Base-by-base conservation (phyloP, 1,140 invertebrate genomes). In the Galleria mellonella region DNA sequence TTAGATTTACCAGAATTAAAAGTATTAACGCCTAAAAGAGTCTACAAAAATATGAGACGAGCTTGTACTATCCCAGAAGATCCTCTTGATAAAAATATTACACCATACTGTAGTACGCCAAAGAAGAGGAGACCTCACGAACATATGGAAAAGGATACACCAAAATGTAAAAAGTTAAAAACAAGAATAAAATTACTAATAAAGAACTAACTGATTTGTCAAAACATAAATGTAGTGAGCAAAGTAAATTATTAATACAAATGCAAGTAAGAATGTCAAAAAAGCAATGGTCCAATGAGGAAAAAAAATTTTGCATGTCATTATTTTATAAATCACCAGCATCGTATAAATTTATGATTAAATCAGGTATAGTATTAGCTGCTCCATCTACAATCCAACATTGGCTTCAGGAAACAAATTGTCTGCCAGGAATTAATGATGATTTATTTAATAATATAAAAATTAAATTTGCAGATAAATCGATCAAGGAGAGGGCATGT, bases 361-460 rank as follows among this genome's bases (percentile, higher is more conserved):
- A 45, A 15, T 35, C 36, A 10, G 49, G 43, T 2, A 27, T 51
- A 9, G 14, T 51, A 4, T 32, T 51, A 9, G 42, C 49, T n/a
- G 32, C 49, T 30, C 42, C 49, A 17, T 29, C 49, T 11, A 51
- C 38, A 23, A 50, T 51, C 5, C 30, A 42, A 32, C 14, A 17
- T 9, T 51, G 49, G 49, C 38, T 51, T 6, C 37, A 40, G 29
- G 37, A 39, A 31, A 36, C 42, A 10, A 30, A 38, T 51, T 45
- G 49, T 36, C 13, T 45, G 13, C 30, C 42, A 11, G 49, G 49
- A 9, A 28, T 51, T n/a, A 36, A 35, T 31, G 12, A 45, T 27
- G 49, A 51, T 14, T n/a, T 42, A 15, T 45, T 51, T 46, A 13
- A 37, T 12, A 40, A 45, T 41, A 35, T 51, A 14, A 40, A 51